phyloP scores from a whole-genome alignment of 2,797 vertebrate species.

The Pristis pectinata region DNA sequence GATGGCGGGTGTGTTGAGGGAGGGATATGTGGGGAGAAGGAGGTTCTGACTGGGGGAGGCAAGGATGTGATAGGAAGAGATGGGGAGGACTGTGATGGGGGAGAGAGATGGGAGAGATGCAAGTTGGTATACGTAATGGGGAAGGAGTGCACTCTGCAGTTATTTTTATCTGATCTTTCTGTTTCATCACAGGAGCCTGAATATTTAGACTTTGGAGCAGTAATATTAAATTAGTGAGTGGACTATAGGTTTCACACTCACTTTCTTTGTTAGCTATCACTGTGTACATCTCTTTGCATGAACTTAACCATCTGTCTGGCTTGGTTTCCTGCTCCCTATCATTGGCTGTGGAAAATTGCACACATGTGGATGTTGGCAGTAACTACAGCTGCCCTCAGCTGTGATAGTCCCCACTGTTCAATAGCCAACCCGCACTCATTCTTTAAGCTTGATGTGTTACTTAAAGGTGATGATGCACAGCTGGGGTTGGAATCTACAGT shows the following conservation, averaged over 20 bases:
- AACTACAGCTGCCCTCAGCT: neutral
- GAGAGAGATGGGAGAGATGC: neutral
- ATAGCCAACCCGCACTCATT: neutral
- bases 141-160: neutral
- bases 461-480: neutral
- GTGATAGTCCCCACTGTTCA: neutral
- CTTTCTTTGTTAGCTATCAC: neutral
- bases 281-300: neutral
- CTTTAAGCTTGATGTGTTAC: neutral
- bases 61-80: neutral
- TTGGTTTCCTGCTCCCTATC: neutral
- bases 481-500: too few species aligned
- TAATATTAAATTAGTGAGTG: slow-evolving; percentile 17
- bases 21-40: neutral
- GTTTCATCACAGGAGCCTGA: neutral
- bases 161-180: neutral
- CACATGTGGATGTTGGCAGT: neutral
- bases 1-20: neutral
- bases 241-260: neutral
- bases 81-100: neutral
- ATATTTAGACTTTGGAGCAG: slow-evolving; percentile 12
- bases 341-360: neutral
- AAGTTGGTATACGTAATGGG: neutral
- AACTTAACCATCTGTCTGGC: neutral
- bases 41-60: neutral